phyloP scores from a whole-genome alignment of 2,888 invertebrate species.

The Agrenia bidenticulata region DNA sequence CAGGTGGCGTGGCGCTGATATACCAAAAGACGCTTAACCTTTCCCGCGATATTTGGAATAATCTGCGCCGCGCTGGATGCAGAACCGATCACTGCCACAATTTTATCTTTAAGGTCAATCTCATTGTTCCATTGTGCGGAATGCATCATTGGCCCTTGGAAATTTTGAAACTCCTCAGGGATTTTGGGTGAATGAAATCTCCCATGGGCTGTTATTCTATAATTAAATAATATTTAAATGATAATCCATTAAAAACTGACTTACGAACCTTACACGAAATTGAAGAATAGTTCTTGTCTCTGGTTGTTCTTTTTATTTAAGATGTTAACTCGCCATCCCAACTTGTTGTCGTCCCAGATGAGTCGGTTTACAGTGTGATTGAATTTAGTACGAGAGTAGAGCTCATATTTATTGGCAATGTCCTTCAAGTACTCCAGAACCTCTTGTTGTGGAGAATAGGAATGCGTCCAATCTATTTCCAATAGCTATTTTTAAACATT shows the following conservation, averaged over 20 bases:
- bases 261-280: conserved; percentile 25
- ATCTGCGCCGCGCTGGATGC: conserved; percentile 25
- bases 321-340: conserved; percentile 34
- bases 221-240: conserved; percentile 5
- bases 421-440: conserved; percentile 34
- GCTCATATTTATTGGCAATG: conserved; percentile 29
- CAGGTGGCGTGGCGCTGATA: conserved; percentile 40
- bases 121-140: conserved; percentile 36
- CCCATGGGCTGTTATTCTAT: conserved; percentile 34
- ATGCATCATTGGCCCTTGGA: conserved; percentile 41
- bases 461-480: conserved; percentile 30
- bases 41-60: conserved; percentile 32
- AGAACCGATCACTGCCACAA: conserved; percentile 28
- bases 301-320: conserved; percentile 7
- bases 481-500: too few species aligned
- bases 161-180: conserved; percentile 36
- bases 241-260: neutral
- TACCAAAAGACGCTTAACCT: conserved; percentile 27
- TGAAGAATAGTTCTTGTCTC: conserved; percentile 13
- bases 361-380: conserved; percentile 32
- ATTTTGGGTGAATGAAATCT: conserved; percentile 36
- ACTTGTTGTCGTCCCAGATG: conserved; percentile 29
- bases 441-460: conserved; percentile 32
- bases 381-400: conserved; percentile 37
- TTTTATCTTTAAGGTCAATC: conserved; percentile 2